Evolutionary conservation across 2,888 invertebrate genomes (phyloP), one percentile per base, ranked within the genome.

Genomic region (Nemoura dubitans): DNA sequence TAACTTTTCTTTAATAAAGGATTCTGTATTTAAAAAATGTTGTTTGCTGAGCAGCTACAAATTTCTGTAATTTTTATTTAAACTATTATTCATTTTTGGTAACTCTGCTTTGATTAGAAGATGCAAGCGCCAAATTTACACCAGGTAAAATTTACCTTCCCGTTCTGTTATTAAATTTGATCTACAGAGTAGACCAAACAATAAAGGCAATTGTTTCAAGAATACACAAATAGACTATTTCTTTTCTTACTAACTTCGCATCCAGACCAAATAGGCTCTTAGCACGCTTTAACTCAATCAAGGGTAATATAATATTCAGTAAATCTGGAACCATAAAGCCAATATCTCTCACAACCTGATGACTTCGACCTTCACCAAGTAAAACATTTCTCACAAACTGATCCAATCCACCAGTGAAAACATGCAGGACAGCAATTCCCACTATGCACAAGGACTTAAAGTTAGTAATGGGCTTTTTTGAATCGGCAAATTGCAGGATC

Each of bases 301-400:
- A 21, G 2, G 84, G 84, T 14, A 84, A 29, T 7, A 76, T 14
- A 3, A 86, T 29, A 76, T 86, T 59, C 25, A 86, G 36, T 21
- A 86, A 27, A 76, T 86, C 86, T 7, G 86, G 83, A 27, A 86
- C 29, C 86, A 86, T 86, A 25, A 86, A 83, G n/a, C 82, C 82
- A 30, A 86, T 26, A 76, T 86, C 86, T n/a, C 86, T 82, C 21
- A 86, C 26, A 10, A 95, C 94, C 92, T 95, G 95, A 92, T 95
- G 95, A 26, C 94, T 92, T 88, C 93, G 93, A 6, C 95, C 95
- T 90, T 94, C 93, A 83, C 94, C 94, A 86, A 92, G 92, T 26
- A 95, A 90, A 85, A 95, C 95, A 91, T 95, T 95, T 86, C 92
- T 91, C 29, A 94, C 90, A 91, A 95, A 95, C 90, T 95, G 95